Evolutionary conservation across 1,140 invertebrate genomes (phyloP), one percentile per base, ranked within the genome.

Genomic region (Cheumatopsyche charites): DNA sequence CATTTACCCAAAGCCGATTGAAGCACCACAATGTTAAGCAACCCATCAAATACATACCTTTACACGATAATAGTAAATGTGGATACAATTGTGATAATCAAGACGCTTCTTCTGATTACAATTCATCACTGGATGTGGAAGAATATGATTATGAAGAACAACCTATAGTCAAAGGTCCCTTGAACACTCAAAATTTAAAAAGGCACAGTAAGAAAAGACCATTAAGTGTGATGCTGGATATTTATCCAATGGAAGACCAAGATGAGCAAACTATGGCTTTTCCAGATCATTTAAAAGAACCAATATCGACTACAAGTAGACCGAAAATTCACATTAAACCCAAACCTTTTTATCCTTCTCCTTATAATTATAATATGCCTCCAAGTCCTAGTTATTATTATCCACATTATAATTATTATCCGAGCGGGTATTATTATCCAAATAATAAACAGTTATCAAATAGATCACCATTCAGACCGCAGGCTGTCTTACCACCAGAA

Each of bases 211-310:
- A 76, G 43, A 55, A 73, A 9, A 71, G 63, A 42, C 75, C 75
- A 17, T 67, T 76, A 25, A 76, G 75, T 26, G 75, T 76, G 1
- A 72, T 74, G 72, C 41, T 76, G 12, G 75, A 76, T 71, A 71
- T 76, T 43, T 76, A 76, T 67, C 75, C 75, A 17, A 68, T 76
- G 55, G 58, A 73, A 29, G 43, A 73, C 25, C 47, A 74, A 69
- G 75, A 76, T 42, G 75, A 76, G 41, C 65, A 75, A 43, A 62
- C 52, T 9, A 76, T 76, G 69, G 70, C 58, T 36, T 73, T 70
- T 26, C 75, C 75, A 17, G 70, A 76, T 42, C 72, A 73, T 67
- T 63, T 76, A 15, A 76, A 76, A 67, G 70, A 66, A 69, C 69
- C 69, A 1, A 15, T 49, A n/a, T 25, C 49, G 3, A 62, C 58